phyloP scores from a whole-genome alignment of 2,113 vertebrate species.

The Microcebus griseorufus region DNA sequence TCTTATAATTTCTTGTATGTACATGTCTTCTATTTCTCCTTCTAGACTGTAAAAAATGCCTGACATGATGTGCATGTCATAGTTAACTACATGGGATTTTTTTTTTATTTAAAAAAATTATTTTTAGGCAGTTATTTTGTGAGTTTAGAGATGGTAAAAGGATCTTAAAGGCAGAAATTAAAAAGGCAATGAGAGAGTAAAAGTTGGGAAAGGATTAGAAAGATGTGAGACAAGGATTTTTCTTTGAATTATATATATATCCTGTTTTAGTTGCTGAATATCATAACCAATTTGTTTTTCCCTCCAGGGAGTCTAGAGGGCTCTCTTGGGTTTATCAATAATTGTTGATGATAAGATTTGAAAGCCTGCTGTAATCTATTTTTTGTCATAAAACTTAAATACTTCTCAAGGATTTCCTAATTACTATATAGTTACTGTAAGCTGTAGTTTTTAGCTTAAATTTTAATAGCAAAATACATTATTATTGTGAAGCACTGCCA shows the following conservation, averaged over 20 bases:
- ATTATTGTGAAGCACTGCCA: not conserved
- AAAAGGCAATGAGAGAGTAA: not conserved
- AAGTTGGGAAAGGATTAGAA: not conserved
- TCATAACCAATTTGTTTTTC: conserved; percentile 13
- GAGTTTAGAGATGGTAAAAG: not conserved
- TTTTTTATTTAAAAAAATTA: not conserved
- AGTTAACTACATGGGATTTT: not conserved
- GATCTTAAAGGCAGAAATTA: conserved; percentile 8
- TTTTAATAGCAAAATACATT: conserved; percentile 29
- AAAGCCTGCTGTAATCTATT: not conserved
- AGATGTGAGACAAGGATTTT: not conserved
- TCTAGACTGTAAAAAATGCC: not conserved
- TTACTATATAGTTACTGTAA: conserved; percentile 4
- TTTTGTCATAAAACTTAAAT: conserved; percentile 33
- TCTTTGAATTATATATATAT: not conserved
- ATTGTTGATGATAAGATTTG: not conserved
- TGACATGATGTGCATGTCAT: not conserved
- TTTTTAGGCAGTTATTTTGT: not conserved
- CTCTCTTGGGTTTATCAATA: not conserved
- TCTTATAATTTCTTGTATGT: not conserved
- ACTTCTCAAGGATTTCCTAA: not conserved
- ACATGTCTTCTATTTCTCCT: not conserved
- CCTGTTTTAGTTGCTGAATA: not conserved
- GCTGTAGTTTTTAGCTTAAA: not conserved
- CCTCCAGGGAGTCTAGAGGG: not conserved